Base-by-base conservation (phyloP, 2,113 vertebrate species). In the Gobiocypris rarus region DNA sequence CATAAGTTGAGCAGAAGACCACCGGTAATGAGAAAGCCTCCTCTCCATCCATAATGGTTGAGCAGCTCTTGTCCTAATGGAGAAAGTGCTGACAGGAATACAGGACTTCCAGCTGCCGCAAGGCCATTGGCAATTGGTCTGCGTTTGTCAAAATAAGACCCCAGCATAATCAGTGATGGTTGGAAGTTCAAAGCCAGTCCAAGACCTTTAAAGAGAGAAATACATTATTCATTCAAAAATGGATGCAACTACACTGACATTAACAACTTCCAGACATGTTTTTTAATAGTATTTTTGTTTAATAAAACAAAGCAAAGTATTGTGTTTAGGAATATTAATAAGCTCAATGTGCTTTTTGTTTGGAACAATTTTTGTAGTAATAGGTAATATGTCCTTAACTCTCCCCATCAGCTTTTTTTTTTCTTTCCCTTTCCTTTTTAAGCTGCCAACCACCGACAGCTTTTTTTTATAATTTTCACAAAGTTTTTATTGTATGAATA, bases 161-260 rank as follows among this genome's bases (percentile, higher is more conserved):
- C 98, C 76, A 99, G 91, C 97, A 99, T 99, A 86, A 99, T 98
- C 67, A 99, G 95, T 0, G 97, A 98, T 0, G 97, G 97, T 89
- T 99, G 97, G 89, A 99, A 99, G 91, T 98, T 99, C 63, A 99
- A 93, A 0, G 97, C 96, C 86, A 99, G 89, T 6, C 97, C 97
- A 91, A 99, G 87, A 91, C 97, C 97, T 98, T 89, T n/a, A 28
- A 85, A 83, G 75, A 86, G 52, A 77, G 14, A 1, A 43, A 67
- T 5, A 9, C 15, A 77, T 38, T 22, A 80, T 82, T 59, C 9
- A 1, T 74, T 43, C 6, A 59, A 24, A 88, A 94, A 0, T 94
- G 95, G 71, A 95, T 92, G 65, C 95, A 93, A 69, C 94, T 94
- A 0, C 95, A 95, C 48, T 93, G 90, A 59, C 95, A 89, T 45